Evolutionary conservation across 2,113 vertebrate species (phyloP).

Genomic region (Tetrao urogallus): DNA sequence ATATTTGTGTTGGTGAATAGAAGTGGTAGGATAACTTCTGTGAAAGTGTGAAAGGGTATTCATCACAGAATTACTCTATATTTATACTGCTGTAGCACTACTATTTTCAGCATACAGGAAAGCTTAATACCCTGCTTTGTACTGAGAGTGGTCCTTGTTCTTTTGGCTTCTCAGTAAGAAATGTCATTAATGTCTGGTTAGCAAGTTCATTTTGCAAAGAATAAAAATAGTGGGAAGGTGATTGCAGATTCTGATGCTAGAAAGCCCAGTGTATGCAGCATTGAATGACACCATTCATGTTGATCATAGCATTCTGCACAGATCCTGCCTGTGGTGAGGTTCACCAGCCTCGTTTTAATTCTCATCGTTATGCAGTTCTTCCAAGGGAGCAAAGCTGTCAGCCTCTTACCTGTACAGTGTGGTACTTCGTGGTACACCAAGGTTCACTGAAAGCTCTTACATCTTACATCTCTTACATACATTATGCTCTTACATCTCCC

Average conservation of each 20-base stretch:
- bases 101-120: not conserved
- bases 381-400: not conserved
- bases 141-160: not conserved
- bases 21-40: not conserved
- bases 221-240: not conserved
- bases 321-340: no score
- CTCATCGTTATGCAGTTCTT: not conserved
- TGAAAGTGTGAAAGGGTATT: not conserved
- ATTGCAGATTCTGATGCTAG: not conserved
- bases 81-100: not conserved
- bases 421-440: not conserved
- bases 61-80: not conserved
- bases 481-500: not conserved
- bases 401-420: not conserved
- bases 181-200: not conserved
- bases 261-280: not conserved
- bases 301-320: fast-evolving
- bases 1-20: not conserved
- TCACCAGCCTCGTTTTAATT: not conserved
- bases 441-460: not conserved
- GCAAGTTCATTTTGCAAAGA: not conserved
- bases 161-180: not conserved
- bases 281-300: fast-evolving
- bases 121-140: not conserved
- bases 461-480: no score